phyloP scores from a whole-genome alignment of 1,140 invertebrate genomes.

The Bacillus rossius region DNA sequence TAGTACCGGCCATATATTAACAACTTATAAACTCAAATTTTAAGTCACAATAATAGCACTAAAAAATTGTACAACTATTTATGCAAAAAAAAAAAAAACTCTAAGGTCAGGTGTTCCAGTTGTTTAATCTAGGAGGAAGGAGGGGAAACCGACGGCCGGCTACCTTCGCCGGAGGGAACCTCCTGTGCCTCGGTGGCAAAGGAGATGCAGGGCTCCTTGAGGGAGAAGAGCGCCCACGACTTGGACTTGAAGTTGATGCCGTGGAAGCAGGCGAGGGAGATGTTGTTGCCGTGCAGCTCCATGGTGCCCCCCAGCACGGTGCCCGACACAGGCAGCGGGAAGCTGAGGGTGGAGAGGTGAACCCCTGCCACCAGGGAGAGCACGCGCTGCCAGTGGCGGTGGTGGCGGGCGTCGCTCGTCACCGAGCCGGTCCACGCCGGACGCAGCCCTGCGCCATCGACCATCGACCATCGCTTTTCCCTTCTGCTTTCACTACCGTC shows the following conservation, averaged over 20 bases:
- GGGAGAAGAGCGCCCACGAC: conserved; percentile 92
- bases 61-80: too few species aligned
- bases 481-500: too few species aligned
- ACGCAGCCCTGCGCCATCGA: background rate
- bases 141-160: conserved; percentile 1
- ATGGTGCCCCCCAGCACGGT: conserved; percentile 91
- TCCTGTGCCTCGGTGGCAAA: conserved; percentile 94
- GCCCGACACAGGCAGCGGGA: conserved; percentile 56
- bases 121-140: too few species aligned
- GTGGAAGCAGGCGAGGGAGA: conserved; percentile 95
- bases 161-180: conserved; percentile 60
- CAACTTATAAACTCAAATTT: too few species aligned
- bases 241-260: conserved; percentile 96
- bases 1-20: too few species aligned
- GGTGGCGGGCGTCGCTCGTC: conserved; percentile 65
- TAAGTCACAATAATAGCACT: too few species aligned
- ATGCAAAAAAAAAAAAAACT: too few species aligned
- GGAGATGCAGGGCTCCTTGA: conserved; percentile 91
- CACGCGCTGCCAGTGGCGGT: conserved; percentile 88
- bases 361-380: conserved; percentile 64
- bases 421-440: conserved; percentile 1
- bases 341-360: conserved; percentile 64
- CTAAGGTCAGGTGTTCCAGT: too few species aligned
- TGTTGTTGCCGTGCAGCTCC: conserved; percentile 75
- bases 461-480: too few species aligned